These are phyloP conservation scores for Linnaemya vulpina DNA, from an alignment of 2,888 invertebrate genomes.

Conservation along the genomic window DNA sequence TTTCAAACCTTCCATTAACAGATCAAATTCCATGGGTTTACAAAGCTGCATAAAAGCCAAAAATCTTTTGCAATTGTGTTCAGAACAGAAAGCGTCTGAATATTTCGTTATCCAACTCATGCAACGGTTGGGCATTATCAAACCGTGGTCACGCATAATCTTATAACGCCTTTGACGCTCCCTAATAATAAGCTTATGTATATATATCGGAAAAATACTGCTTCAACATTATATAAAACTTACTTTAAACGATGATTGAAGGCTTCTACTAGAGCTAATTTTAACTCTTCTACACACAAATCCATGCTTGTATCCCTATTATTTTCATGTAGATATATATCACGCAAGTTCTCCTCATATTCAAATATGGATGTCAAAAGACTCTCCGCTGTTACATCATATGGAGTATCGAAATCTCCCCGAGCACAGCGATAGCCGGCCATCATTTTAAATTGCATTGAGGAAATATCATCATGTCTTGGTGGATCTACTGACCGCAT, in stretches of 20 bases:
- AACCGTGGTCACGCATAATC: conserved; percentile 90
- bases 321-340: conserved; percentile 79
- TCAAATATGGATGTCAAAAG: conserved; percentile 83
- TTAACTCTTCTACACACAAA: conserved; percentile 85
- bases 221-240: conserved; percentile 56
- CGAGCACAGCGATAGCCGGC: conserved; percentile 94
- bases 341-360: conserved; percentile 60
- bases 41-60: conserved; percentile 90
- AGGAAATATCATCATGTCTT: conserved; percentile 84
- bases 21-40: conserved; percentile 88
- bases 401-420: conserved; percentile 93
- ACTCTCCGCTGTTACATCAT: conserved; percentile 91
- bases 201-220: background rate
- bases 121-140: conserved; percentile 89
- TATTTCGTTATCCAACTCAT: conserved; percentile 88
- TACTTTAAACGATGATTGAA: conserved; percentile 89
- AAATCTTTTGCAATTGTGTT: conserved; percentile 84
- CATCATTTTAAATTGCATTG: conserved; percentile 85
- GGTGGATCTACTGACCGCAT: conserved; percentile 90
- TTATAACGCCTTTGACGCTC: conserved; percentile 89
- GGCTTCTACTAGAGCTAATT: conserved; percentile 88
- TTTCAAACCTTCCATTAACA: conserved; percentile 89
- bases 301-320: conserved; percentile 71
- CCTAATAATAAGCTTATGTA: conserved; percentile 71
- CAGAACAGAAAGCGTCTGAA: conserved; percentile 85